A percentile compares a stretch with the other conserved stretches of the same genome.
phyloP scores from a whole-genome alignment of 2,888 invertebrate species.

The Hemaris fuciformis region DNA sequence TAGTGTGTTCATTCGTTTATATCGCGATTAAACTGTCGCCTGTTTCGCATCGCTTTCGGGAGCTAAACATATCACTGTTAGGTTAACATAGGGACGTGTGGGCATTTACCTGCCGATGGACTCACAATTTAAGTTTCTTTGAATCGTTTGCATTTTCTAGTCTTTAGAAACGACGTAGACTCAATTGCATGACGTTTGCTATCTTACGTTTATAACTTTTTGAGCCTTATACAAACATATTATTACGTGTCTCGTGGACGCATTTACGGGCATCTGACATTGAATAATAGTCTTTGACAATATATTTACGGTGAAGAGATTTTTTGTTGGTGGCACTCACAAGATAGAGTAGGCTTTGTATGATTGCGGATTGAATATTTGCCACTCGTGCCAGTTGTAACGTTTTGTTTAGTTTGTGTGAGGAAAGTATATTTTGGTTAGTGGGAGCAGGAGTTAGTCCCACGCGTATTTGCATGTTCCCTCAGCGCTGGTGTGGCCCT shows the following conservation, averaged over 20 bases:
- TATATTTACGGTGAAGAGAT: slow-evolving; percentile 33
- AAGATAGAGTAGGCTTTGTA: slow-evolving; percentile 29
- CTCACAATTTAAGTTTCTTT: slow-evolving; percentile 50
- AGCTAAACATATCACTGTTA: slow-evolving; percentile 69
- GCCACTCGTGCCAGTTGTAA: slow-evolving; percentile 11
- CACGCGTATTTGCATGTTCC: background rate
- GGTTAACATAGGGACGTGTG: slow-evolving; percentile 6
- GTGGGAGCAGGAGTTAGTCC: slow-evolving; percentile 11
- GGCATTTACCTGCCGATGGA: slow-evolving; percentile 45
- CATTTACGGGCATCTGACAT: slow-evolving; percentile 51
- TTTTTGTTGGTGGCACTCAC: slow-evolving; percentile 39
- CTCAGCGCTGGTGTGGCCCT: slow-evolving; percentile 18
- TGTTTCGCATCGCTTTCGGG: slow-evolving; percentile 43
- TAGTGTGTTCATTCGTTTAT: slow-evolving; percentile 59
- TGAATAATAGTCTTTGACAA: slow-evolving; percentile 34
- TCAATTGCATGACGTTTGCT: slow-evolving; percentile 50
- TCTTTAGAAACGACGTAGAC: slow-evolving; percentile 63
- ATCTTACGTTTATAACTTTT: slow-evolving; percentile 46
- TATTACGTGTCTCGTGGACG: slow-evolving; percentile 40
- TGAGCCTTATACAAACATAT: slow-evolving; percentile 40
- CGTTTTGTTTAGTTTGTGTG: slow-evolving; percentile 25
- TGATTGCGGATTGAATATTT: slow-evolving; percentile 35
- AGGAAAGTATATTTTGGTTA: slow-evolving; percentile 24
- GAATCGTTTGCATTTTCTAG: slow-evolving; percentile 79
- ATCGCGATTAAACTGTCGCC: slow-evolving; percentile 23